phyloP scores from a whole-genome alignment of 2,113 vertebrate species.

The Campylomormyrus tamandua region DNA sequence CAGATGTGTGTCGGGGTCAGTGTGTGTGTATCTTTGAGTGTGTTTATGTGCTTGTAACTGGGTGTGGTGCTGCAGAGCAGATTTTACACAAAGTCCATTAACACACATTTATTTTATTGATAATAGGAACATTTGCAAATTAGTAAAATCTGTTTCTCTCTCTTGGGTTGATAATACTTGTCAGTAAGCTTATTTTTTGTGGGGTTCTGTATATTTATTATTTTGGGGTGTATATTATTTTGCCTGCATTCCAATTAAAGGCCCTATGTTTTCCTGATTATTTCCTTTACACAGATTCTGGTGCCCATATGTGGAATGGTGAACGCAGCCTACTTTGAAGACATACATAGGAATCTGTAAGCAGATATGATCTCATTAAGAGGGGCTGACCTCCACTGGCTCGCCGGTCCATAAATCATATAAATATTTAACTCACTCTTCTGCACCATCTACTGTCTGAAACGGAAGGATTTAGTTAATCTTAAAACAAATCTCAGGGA shows the following conservation, averaged over 20 bases:
- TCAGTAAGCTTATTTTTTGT: not conserved
- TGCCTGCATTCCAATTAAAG: not conserved
- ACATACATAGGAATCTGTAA: not conserved
- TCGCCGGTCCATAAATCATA: not conserved
- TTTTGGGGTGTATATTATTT: not conserved
- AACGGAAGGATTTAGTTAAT: not conserved
- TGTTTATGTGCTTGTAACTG: not conserved
- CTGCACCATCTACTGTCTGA: not conserved
- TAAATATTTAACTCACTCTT: not conserved
- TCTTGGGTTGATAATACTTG: not conserved
- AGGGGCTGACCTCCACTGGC: not conserved
- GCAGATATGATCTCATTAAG: not conserved
- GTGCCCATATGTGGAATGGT: not conserved
- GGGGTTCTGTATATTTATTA: not conserved
- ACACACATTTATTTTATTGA: not conserved
- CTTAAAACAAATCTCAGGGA: not conserved
- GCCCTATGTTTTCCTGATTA: not conserved
- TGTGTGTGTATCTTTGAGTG: not conserved
- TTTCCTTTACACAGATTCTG: not conserved
- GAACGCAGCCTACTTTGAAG: not conserved
- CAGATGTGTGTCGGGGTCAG: not conserved
- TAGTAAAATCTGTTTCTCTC: not conserved
- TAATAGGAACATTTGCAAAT: not conserved
- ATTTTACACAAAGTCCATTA: not conserved
- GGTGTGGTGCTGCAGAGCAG: not conserved